Evolutionary conservation across 2,888 invertebrate species (phyloP).

Genomic region (Marasmarcha lunaedactyla): DNA sequence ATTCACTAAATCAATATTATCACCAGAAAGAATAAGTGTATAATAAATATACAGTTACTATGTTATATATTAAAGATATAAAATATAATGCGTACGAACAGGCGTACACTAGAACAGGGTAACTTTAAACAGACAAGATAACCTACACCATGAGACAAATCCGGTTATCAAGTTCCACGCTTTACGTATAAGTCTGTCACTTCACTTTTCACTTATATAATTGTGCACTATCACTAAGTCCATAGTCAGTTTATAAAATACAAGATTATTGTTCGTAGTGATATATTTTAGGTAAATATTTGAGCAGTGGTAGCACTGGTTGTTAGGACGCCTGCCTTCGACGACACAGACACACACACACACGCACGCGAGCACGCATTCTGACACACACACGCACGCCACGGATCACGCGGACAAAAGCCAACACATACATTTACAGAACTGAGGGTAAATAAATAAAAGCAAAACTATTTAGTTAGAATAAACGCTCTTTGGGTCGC

Average conservation of each 20-base stretch:
- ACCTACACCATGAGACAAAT: conserved; percentile 43
- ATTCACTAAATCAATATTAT: conserved; percentile 26
- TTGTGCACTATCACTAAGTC: conserved; percentile 40
- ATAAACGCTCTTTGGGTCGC: conserved; percentile 65
- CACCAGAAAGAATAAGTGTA: conserved; percentile 16
- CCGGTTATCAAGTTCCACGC: conserved; percentile 18
- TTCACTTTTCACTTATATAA: conserved; percentile 20
- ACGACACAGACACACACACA: conserved; percentile 17
- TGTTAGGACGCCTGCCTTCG: conserved; percentile 40
- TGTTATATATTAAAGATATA: conserved; percentile 32
- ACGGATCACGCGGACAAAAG: conserved; percentile 24
- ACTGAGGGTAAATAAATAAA: conserved; percentile 44
- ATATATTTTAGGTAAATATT: conserved; percentile 17
- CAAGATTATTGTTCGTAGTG: no score
- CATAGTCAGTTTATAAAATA: conserved; percentile 30
- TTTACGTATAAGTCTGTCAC: conserved; percentile 24
- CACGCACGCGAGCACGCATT: conserved; percentile 19
- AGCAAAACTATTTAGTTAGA: conserved; percentile 23
- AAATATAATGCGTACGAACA: conserved; percentile 39
- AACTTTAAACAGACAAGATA: conserved; percentile 37
- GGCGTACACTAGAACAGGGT: conserved; percentile 36
- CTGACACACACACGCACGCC: conserved; percentile 17
- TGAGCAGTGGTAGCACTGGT: conserved; percentile 27
- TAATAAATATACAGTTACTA: conserved; percentile 3
- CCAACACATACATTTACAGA: conserved; percentile 22